A percentile compares a stretch with the other conserved stretches of the same genome.
These are phyloP conservation scores for Sialis fuliginosa DNA, from an alignment of 2,888 invertebrate species.

Conservation along the genomic window DNA sequence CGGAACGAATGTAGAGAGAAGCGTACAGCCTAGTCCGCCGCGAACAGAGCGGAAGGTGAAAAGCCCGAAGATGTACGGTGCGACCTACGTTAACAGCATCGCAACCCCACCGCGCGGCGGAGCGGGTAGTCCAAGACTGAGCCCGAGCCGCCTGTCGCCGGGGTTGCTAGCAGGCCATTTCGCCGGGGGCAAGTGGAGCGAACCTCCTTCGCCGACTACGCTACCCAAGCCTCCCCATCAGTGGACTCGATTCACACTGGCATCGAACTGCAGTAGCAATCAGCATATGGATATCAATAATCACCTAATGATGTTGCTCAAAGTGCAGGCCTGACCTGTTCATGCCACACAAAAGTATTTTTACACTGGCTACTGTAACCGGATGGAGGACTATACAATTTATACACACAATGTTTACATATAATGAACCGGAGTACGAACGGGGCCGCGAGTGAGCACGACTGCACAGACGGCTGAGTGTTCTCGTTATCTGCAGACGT, in stretches of 20 bases:
- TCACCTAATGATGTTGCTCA: slow-evolving; percentile 24
- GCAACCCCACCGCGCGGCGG: slow-evolving; percentile 7
- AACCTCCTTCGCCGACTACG: slow-evolving; percentile 53
- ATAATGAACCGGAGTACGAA: background rate
- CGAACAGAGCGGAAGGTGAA: slow-evolving; percentile 3
- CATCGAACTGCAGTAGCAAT: slow-evolving; percentile 27
- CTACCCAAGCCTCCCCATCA: slow-evolving; percentile 54
- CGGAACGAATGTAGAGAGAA: slow-evolving; percentile 8
- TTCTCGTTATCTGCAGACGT: background rate
- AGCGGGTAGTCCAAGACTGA: background rate
- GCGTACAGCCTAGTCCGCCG: background rate
- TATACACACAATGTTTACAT: slow-evolving; percentile 4
- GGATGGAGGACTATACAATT: slow-evolving; percentile 4
- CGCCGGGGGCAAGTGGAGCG: slow-evolving; percentile 52
- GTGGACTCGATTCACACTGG: slow-evolving; percentile 47
- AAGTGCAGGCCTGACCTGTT: slow-evolving; percentile 25
- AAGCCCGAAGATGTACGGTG: slow-evolving; percentile 4
- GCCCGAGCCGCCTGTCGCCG: slow-evolving; percentile 17
- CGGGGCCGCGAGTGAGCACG: slow-evolving; percentile 26
- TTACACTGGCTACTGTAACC: slow-evolving; percentile 2
- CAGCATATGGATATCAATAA: slow-evolving; percentile 19
- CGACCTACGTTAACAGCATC: slow-evolving; percentile 5
- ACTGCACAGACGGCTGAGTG: slow-evolving; percentile 16
- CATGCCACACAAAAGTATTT: slow-evolving; percentile 5
- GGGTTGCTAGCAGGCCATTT: slow-evolving; percentile 28